Percentiles rank a stretch among this genome's conserved stretches.
These are phyloP conservation scores for Gallinago stenura DNA, from an alignment of 2,797 vertebrate genomes.

Conservation along the genomic window DNA sequence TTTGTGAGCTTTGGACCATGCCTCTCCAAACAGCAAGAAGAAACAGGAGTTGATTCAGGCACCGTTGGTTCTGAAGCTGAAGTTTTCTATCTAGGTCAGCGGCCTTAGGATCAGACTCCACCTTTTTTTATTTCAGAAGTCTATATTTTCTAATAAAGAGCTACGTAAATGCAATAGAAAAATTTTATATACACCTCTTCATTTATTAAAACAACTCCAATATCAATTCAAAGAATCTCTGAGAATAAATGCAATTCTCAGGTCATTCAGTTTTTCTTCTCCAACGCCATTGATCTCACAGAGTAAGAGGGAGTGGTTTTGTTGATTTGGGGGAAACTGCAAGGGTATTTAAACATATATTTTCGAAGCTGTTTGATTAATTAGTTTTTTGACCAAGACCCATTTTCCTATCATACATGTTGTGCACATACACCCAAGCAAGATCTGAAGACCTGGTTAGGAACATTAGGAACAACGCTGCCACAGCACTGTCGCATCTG, in stretches of 20 bases:
- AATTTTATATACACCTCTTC: not conserved
- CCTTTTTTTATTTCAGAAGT: not conserved
- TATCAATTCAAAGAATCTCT: not conserved
- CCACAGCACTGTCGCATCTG: fast-evolving
- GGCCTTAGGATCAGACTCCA: not conserved
- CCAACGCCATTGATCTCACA: not conserved
- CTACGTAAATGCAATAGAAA: not conserved
- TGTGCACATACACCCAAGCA: not conserved
- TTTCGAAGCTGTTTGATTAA: not conserved
- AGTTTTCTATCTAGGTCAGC: not conserved
- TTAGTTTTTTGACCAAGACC: not conserved
- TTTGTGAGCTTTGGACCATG: not conserved
- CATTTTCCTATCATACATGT: not conserved
- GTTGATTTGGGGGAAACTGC: not conserved
- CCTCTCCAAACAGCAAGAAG: not conserved
- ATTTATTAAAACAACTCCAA: not conserved
- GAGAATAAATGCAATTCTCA: not conserved
- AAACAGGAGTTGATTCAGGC: not conserved
- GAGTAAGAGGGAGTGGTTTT: not conserved
- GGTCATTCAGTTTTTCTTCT: not conserved
- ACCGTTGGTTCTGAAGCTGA: not conserved
- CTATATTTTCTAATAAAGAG: not conserved
- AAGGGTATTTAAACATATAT: not conserved
- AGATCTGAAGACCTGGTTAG: not conserved
- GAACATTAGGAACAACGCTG: fast-evolving